Evolutionary conservation across 2,797 vertebrate species (phyloP), one percentile per base, ranked within the genome.

Genomic region (Gadopsis marmoratus): DNA sequence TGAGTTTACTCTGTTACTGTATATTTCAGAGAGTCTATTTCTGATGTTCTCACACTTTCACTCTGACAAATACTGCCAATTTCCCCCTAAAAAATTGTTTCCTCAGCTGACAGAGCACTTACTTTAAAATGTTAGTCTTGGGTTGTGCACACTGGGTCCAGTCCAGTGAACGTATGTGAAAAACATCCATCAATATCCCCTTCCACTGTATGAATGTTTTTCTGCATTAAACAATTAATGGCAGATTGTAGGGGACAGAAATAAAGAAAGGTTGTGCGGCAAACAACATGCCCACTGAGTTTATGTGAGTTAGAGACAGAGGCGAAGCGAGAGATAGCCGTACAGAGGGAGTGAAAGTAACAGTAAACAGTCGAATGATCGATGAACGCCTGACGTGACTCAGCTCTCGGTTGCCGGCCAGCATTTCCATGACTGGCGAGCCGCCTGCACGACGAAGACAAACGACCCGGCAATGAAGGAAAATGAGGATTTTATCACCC

Each of bases 401-500:
- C 91, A 88, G 90, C 91, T 87, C 83, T 83, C 76, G 4, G 59
- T 84, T 83, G 91, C 86, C 55, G 70, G 83, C 88, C 88, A 83
- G 86, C 84, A 81, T 89, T 91, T 89, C 87, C 82, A 81, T 82
- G 89, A 90, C 87, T 83, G 87, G 84, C 67, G 81, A 91, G 84
- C 78, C 58, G 80, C 86, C 83, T 82, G 83, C 78, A 48, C 54
- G 91, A 93, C 78, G 71, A 83, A 94, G 93, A 93, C 92, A 93
- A 95, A 94, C 33, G 87, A 91, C 86, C 86, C 45, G 17, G 90
- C 92, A 89, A 93, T 93, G 90, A 92, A 89, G 83, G 89, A 92
- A 93, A 94, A 93, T 94, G 91, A 94, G 93, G 88, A 91, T 94
- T 94, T 95, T 94, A 94, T 94, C 93, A 92, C 91, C 92, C 88